Evolutionary conservation across 2,888 invertebrate genomes (phyloP).

Genomic region (Sphinx pinastri): DNA sequence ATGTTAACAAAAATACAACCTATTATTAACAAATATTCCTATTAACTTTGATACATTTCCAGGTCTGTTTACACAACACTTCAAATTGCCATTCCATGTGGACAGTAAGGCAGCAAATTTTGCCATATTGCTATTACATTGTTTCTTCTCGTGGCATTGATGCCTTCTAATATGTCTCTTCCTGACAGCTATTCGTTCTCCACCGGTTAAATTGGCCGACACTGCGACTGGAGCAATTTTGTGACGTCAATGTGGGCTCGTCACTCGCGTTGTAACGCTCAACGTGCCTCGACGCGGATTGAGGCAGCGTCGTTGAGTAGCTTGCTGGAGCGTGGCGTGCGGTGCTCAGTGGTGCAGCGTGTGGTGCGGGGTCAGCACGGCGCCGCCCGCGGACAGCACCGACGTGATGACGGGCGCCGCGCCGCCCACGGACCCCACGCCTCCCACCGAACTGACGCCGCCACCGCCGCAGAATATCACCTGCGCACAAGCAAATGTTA

Average conservation of each 20-base stretch:
- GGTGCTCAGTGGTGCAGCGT: slow-evolving; percentile 61
- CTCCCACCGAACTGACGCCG: slow-evolving; percentile 55
- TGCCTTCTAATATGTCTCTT: too few species aligned
- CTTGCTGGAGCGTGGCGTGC: too few species aligned
- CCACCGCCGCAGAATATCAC: slow-evolving; percentile 78
- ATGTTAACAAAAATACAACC: background rate
- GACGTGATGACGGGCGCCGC: slow-evolving; percentile 70
- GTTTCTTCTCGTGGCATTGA: background rate
- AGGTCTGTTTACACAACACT: background rate
- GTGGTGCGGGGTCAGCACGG: slow-evolving; percentile 75
- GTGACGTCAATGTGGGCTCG: too few species aligned
- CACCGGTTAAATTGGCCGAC: too few species aligned
- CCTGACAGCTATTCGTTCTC: background rate
- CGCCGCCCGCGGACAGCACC: slow-evolving; percentile 71
- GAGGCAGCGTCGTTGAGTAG: too few species aligned
- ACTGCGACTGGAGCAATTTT: too few species aligned
- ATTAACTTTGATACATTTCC: background rate
- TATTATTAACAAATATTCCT: slow-evolving; percentile 25
- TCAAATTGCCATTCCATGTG: background rate
- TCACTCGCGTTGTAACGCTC: too few species aligned
- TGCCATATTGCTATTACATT: background rate
- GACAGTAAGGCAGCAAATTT: background rate
- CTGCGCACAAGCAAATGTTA: slow-evolving; percentile 41
- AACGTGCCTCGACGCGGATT: too few species aligned
- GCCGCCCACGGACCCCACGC: slow-evolving; percentile 50